Conservation (phyloP, 2,113 vertebrate species). For the Tragelaphus imberbis region DNA sequence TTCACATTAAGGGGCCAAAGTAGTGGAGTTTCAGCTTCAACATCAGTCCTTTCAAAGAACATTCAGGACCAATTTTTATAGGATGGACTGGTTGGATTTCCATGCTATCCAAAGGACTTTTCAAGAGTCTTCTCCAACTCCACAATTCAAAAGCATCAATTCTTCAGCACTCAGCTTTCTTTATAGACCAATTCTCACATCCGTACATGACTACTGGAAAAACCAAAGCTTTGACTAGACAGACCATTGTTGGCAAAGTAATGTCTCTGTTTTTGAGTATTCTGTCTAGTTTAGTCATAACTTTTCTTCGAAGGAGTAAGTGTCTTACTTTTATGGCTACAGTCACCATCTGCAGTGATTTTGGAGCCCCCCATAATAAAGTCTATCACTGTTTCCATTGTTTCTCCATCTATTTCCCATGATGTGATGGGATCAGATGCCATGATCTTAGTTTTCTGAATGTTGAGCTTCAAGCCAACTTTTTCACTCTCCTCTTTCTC, state of each 20-base stretch:
- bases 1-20: not conserved
- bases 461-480: not conserved
- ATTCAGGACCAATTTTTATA: accelerated
- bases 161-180: not conserved
- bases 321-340: accelerated
- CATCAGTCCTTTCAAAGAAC: not conserved
- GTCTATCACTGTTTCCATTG: not conserved
- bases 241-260: not conserved
- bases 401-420: not conserved
- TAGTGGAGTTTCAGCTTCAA: not conserved
- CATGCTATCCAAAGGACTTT: not conserved
- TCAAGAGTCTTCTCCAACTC: not conserved
- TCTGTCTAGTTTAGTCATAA: not conserved
- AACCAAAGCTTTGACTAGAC: not conserved
- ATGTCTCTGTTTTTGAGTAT: not conserved
- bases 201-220: too few species aligned
- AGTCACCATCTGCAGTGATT: not conserved
- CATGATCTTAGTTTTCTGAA: not conserved
- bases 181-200: not conserved
- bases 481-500: not conserved
- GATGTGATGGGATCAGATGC: not conserved
- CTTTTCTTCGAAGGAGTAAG: not conserved
- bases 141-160: not conserved
- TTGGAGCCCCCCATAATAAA: not conserved
- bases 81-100: not conserved